Conservation (phyloP, 2,888 invertebrate genomes). For the Agrilus cyanescens region DNA sequence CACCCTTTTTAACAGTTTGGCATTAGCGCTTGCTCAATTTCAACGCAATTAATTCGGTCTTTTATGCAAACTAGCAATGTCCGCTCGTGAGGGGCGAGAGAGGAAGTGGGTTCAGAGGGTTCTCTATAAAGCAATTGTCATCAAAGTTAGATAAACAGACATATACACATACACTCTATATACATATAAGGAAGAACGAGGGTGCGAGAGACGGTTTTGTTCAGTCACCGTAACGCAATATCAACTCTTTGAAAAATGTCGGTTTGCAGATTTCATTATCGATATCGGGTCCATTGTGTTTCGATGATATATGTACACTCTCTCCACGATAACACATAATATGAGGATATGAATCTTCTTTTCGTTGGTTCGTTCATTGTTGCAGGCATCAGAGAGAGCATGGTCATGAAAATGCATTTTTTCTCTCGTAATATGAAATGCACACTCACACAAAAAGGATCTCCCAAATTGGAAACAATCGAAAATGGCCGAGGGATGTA, state of each 20-base stretch:
- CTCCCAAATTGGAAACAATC: no score
- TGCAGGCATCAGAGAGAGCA: no score
- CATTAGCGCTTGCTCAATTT: slow-evolving; percentile 12
- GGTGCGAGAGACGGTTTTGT: slow-evolving; percentile 10
- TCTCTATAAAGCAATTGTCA: slow-evolving; percentile 8
- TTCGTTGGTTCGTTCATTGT: no score
- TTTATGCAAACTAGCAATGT: slow-evolving; percentile 13
- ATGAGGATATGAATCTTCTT: no score
- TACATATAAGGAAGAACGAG: slow-evolving; percentile 15
- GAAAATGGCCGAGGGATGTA: no score
- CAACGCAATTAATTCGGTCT: slow-evolving; percentile 10
- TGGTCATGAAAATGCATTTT: no score
- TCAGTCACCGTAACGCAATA: slow-evolving; percentile 13
- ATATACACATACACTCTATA: no score
- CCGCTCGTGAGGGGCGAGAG: slow-evolving; percentile 14
- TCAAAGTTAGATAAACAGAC: slow-evolving; percentile 14
- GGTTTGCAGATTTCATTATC: slow-evolving; percentile 23
- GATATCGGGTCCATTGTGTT: slow-evolving; percentile 22
- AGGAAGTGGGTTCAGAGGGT: no score
- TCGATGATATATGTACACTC: slow-evolving; percentile 15
- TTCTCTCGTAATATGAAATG: no score
- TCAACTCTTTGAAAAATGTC: slow-evolving; percentile 21
- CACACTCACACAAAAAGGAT: no score
- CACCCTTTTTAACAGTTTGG: no score
- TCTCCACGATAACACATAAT: no score